phyloP scores from a whole-genome alignment of 2,113 vertebrate species.

The Ictalurus furcatus region DNA sequence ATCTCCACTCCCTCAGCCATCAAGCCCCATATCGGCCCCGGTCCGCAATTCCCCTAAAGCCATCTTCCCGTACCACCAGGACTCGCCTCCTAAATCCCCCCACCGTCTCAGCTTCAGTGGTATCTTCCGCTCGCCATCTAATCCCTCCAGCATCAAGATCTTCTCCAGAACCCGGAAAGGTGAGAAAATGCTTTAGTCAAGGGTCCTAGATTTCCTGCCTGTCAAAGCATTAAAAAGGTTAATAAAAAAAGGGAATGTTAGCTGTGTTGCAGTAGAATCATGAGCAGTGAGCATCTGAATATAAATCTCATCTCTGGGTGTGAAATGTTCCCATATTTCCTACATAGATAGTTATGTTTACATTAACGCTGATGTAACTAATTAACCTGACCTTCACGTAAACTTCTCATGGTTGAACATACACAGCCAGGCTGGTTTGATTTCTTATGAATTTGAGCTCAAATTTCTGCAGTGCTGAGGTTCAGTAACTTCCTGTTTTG shows the following conservation, averaged over 20 bases:
- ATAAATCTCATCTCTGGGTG: too few species aligned
- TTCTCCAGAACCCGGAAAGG: constrained; percentile 94
- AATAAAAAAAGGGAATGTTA: not conserved
- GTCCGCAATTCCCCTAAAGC: constrained; percentile 83
- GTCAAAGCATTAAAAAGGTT: not conserved
- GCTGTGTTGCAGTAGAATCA: too few species aligned
- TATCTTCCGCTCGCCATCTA: constrained; percentile 89
- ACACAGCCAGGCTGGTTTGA: too few species aligned
- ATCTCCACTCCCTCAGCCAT: constrained; percentile 71
- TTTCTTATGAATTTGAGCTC: not conserved
- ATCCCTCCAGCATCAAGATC: constrained; percentile 86
- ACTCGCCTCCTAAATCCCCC: constrained; percentile 89
- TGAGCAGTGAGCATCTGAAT: too few species aligned
- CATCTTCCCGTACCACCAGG: constrained; percentile 85
- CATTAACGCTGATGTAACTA: not conserved
- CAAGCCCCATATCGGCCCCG: constrained; percentile 83
- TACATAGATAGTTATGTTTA: not conserved
- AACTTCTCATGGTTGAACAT: not conserved
- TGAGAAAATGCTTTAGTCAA: constrained; percentile 67
- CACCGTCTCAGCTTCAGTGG: constrained; percentile 94
- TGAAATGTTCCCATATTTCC: not conserved
- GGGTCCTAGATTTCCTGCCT: not conserved
- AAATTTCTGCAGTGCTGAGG: not conserved
- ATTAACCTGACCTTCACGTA: not conserved
- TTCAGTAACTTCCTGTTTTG: constrained; percentile 46